Conservation (phyloP, 2,113 vertebrate genomes). For the Numenius arquata region DNA sequence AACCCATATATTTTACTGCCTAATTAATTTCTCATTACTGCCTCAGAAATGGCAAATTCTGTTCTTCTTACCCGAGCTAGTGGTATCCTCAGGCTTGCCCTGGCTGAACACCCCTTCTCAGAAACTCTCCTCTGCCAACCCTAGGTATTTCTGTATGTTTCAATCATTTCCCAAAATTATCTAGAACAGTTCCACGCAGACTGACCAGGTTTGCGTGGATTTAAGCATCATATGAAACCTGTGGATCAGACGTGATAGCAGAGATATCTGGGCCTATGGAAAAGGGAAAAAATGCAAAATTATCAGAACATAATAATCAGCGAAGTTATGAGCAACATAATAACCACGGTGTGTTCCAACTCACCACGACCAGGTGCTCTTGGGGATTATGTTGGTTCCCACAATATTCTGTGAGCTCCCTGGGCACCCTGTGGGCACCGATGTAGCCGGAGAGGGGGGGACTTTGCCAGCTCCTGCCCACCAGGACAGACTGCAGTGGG, state of each 20-base stretch:
- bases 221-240: neutral
- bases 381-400: neutral
- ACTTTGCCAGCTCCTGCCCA: neutral
- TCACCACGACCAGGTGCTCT: neutral
- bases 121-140: neutral
- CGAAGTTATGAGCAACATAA: no score
- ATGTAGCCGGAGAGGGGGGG: rapidly evolving
- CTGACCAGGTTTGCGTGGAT: rapidly evolving
- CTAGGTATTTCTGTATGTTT: neutral
- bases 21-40: neutral
- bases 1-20: neutral
- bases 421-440: neutral
- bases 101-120: neutral
- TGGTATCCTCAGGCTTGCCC: neutral
- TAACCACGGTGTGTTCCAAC: neutral
- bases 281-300: neutral
- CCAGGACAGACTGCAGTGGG: no score
- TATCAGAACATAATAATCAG: neutral
- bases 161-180: neutral
- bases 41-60: neutral
- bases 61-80: neutral
- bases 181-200: neutral
- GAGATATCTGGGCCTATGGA: neutral
- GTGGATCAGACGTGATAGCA: neutral
- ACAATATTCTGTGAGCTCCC: neutral